Percentiles rank a stretch among this genome's conserved stretches.
Evolutionary conservation across 53 echinoderm and acorn worm genomes (phyloP).

Genomic region (Glandiceps talaboti): DNA sequence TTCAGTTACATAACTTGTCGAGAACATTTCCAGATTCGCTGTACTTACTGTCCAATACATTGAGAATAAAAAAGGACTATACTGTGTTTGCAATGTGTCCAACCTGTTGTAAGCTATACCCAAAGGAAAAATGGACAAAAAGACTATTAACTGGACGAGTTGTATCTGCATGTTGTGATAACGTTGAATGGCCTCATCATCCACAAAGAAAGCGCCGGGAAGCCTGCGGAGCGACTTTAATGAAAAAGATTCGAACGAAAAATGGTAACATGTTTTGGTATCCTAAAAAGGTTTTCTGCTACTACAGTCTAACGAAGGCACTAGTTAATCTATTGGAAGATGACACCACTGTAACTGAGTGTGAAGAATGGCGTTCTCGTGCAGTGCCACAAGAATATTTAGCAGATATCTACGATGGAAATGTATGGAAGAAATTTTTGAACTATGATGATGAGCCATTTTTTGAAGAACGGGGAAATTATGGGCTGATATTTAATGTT

Average conservation of each 20-base stretch:
- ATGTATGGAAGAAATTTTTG: slow-evolving; percentile 15
- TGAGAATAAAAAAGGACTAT: slow-evolving; percentile 2
- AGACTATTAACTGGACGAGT: too few relatives aligned
- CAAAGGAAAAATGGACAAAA: background rate
- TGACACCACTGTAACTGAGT: background rate
- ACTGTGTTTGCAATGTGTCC: slow-evolving; percentile 22
- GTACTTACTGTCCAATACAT: background rate
- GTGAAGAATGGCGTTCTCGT: slow-evolving; percentile 13
- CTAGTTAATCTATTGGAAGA: background rate
- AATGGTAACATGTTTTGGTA: background rate
- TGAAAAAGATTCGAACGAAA: slow-evolving; percentile 12
- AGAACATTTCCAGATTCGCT: background rate
- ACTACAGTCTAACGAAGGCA: background rate
- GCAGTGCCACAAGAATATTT: slow-evolving; percentile 3
- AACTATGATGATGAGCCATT: background rate
- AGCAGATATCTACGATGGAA: slow-evolving; percentile 23
- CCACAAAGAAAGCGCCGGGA: background rate
- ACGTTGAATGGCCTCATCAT: background rate
- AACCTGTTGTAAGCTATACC: slow-evolving; percentile 15
- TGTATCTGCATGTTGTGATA: background rate
- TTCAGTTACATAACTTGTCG: background rate
- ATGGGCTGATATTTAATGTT: slow-evolving; percentile 18
- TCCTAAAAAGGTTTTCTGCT: background rate
- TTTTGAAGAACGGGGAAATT: slow-evolving; percentile 3
- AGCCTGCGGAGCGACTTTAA: slow-evolving; percentile 6